Conservation (phyloP, 2,797 vertebrate species). For the Characodon lateralis region DNA sequence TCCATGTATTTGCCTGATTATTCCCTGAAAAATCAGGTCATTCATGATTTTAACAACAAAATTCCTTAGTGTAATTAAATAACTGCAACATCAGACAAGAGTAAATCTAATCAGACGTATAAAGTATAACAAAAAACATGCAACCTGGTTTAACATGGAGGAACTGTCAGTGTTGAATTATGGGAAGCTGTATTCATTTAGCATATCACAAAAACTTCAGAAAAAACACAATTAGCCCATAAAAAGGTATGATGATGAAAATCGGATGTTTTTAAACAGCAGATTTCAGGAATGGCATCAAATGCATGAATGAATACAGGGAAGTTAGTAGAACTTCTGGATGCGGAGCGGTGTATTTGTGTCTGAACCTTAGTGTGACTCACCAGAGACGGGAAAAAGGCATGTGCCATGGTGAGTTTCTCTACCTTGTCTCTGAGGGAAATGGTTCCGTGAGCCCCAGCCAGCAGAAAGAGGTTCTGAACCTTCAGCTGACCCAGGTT, state of each 20-base stretch:
- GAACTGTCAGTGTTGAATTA: too few species aligned
- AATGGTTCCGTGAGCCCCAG: constrained; percentile 88
- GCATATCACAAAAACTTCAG: constrained; percentile 46
- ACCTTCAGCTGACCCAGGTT: constrained; percentile 95
- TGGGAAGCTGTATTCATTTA: constrained; percentile 82
- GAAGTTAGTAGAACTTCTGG: neutral
- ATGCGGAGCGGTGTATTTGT: neutral
- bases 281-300: neutral
- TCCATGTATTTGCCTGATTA: neutral
- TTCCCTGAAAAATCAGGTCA: neutral
- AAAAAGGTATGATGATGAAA: constrained; percentile 74
- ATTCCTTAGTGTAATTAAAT: neutral
- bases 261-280: neutral
- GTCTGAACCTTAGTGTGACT: constrained; percentile 59
- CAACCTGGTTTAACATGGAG: too few species aligned
- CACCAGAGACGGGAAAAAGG: constrained; percentile 85
- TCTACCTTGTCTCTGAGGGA: constrained; percentile 95
- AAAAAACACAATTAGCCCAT: constrained; percentile 22
- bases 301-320: constrained; percentile 51
- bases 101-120: neutral
- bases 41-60: neutral
- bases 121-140: too few species aligned
- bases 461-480: constrained; percentile 89
- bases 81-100: neutral
- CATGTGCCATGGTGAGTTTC: constrained; percentile 83